Conservation (phyloP, 1,140 invertebrate genomes). For the Babylonia areolata region DNA sequence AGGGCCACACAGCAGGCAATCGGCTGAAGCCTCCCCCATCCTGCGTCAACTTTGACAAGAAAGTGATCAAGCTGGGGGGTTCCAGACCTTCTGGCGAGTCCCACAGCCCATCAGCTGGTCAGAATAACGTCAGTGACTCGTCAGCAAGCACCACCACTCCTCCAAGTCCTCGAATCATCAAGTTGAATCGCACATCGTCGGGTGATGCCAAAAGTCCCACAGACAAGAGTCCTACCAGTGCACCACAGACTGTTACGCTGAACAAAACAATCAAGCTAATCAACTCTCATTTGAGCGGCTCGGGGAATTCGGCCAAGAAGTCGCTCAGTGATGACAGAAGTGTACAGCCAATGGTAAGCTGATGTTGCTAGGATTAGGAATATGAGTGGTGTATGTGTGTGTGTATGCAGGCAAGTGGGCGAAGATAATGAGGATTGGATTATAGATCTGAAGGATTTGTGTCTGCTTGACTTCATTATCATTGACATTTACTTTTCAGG, state of each 20-base stretch:
- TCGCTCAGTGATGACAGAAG: background rate
- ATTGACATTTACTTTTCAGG: background rate
- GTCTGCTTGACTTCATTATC: background rate
- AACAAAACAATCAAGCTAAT: conserved; percentile 28
- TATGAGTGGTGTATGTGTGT: background rate
- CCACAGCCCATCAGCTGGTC: conserved; percentile 1
- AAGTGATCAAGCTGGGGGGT: conserved; percentile 57
- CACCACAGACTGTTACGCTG: background rate
- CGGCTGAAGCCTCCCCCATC: conserved; percentile 67
- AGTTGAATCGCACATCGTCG: conserved; percentile 27
- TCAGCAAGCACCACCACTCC: background rate
- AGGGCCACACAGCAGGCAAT: conserved; percentile 30
- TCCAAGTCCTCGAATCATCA: conserved; percentile 50
- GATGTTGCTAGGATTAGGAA: too few relatives aligned
- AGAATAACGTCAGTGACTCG: conserved; percentile 28
- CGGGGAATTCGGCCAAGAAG: background rate
- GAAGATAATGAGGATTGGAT: background rate
- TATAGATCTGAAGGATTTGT: background rate
- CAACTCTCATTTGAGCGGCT: conserved; percentile 21
- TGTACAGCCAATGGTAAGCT: background rate
- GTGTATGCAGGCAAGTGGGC: background rate
- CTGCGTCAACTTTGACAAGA: conserved; percentile 62
- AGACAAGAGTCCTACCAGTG: background rate
- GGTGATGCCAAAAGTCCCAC: background rate
- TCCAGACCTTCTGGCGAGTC: conserved; percentile 27